Evolutionary conservation across 35 echinoderm and acorn worm species (phyloP), one percentile per base, ranked within the genome.

Genomic region (Heliocidaris erythrogramma): DNA sequence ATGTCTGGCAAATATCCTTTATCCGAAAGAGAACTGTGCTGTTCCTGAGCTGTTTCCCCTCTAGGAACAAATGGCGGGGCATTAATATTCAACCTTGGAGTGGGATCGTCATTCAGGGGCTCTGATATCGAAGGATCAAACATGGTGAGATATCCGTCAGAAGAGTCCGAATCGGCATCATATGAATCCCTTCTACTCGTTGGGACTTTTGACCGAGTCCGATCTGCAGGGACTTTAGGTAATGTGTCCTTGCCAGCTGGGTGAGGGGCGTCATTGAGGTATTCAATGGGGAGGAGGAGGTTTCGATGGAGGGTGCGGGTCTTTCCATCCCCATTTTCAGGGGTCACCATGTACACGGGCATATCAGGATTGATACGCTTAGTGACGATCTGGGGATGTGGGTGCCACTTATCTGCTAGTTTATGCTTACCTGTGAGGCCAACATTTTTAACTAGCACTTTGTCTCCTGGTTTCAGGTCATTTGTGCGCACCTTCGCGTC

Each of bases 391-490:
- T 96, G 96, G 12, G 86, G 30, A 2, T 29, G 86, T 59, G 91
- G 47, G 47, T 96, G 93, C 96, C 97, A 98, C 17, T 71, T 35
- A 49, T 98, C 85, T 8, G 92, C 94, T 30, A 98, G 65, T 85
- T 98, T 98, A 10, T 94, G 95, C 85, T 98, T 96, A 48, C 97
- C 97, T 49, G 59, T 18, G 12, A 96, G 78, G 16, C 88, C 94
- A n/a, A 95, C 90, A 86, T 96, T 98, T 65, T 94, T 96, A 14
- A 98, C 97, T 32, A 96, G n/a, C n/a, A n/a, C n/a, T n/a, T n/a
- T n/a, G n/a, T n/a, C n/a, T n/a, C n/a, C n/a, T n/a, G n/a, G n/a
- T n/a, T n/a, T n/a, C n/a, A n/a, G n/a, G n/a, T n/a, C n/a, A n/a
- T n/a, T n/a, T n/a, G n/a, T n/a, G n/a, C n/a, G n/a, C n/a, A n/a